phyloP scores from a whole-genome alignment of 2,797 vertebrate genomes.

The Eulemur albifrons region DNA sequence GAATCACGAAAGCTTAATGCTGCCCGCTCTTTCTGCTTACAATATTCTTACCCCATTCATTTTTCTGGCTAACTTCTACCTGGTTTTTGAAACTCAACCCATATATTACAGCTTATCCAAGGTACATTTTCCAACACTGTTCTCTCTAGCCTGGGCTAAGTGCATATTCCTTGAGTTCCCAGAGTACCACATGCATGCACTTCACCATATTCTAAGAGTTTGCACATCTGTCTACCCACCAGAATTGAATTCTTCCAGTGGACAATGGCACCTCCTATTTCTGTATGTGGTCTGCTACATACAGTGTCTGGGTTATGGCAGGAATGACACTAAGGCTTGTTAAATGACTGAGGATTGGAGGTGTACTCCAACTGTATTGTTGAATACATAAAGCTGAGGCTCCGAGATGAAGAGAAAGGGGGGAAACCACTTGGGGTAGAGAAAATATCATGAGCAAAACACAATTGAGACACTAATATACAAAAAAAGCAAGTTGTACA shows the following conservation, averaged over 20 bases:
- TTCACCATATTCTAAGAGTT: not conserved
- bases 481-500: not conserved
- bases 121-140: not conserved
- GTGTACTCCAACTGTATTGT: not conserved
- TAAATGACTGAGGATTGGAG: not conserved
- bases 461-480: not conserved
- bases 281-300: not conserved
- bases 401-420: not conserved
- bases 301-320: not conserved
- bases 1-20: not conserved
- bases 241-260: not conserved
- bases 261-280: not conserved
- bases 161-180: not conserved
- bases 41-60: not conserved
- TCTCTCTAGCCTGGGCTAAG: not conserved
- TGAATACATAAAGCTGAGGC: not conserved
- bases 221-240: not conserved
- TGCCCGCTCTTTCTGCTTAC: not conserved
- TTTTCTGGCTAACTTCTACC: not conserved
- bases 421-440: not conserved
- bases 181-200: not conserved
- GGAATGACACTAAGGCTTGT: not conserved
- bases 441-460: not conserved
- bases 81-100: not conserved
- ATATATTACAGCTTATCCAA: not conserved